Conservation (phyloP, 2,888 invertebrate genomes). For the Ormyrus labotus region DNA sequence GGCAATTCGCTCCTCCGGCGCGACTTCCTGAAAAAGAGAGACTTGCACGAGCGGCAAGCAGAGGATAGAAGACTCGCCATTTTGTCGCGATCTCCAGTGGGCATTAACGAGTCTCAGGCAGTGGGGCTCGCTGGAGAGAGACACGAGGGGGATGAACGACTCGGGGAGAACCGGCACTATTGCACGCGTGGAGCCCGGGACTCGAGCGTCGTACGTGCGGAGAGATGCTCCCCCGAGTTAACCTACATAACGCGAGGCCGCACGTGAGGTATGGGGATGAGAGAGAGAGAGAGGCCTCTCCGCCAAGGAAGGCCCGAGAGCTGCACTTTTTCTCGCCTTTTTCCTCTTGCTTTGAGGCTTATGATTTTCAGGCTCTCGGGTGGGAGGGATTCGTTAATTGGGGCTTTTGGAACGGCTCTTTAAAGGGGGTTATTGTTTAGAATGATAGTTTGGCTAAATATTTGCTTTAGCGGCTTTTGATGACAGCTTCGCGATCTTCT, state of each 20-base stretch:
- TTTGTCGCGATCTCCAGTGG: slow-evolving; percentile 35
- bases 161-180: not conserved
- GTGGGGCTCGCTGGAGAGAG: not conserved
- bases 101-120: slow-evolving; percentile 24
- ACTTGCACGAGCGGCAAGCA: not conserved
- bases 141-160: slow-evolving; percentile 45
- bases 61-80: not conserved
- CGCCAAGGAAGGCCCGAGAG: not conserved
- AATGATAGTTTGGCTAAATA: no score
- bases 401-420: no score
- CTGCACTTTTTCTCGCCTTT: not conserved
- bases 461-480: no score
- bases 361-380: no score
- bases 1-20: no score
- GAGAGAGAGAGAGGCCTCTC: not conserved
- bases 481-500: no score
- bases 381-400: no score
- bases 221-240: not conserved
- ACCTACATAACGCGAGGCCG: slow-evolving; percentile 5
- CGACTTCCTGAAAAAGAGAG: no score
- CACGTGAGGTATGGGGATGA: not conserved
- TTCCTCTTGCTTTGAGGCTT: no score
- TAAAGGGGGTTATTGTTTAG: no score
- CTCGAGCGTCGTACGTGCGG: no score
- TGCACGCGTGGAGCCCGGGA: no score